Evolutionary conservation across 2,888 invertebrate species (phyloP), one percentile per base, ranked within the genome.

Genomic region (Thecophora atra): DNA sequence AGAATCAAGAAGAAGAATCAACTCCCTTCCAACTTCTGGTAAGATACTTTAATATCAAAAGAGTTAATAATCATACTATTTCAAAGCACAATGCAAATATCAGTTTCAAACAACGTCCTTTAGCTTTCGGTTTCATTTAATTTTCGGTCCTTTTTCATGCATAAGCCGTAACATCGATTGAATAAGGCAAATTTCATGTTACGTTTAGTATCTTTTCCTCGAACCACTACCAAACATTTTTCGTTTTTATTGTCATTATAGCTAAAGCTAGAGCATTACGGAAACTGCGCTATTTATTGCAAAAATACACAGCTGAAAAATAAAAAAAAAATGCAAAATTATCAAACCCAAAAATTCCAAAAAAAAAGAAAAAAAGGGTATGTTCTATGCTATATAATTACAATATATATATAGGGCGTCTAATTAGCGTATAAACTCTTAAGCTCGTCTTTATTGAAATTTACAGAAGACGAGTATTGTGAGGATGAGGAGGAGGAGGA

Each of bases 261-360:
- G 85, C 85, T 6, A 84, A 84, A 71, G 79, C 77, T 74, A 81
- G 82, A 75, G 85, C 85, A 63, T 77, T 85, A 69, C 77, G 83
- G 72, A 82, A 85, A 78, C 73, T 85, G 79, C 83, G 80, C 73
- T 80, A 82, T 67, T 79, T 85, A 70, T 74, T 85, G 73, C 74
- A 81, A 77, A 85, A 85, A 74, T 85, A 85, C 78, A 82, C 83
- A 62, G 82, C 80, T 72, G 71, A 78, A 74, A 74, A 81, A 63
- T 72, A 77, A 64, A 75, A 78, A 76, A 64, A 44, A 7, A 47
- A 58, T 17, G 37, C 63, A 63, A 68, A 75, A 73, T 67, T 74
- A 74, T 69, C 73, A 58, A 69, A 69, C n/a, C 68, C 54, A 66
- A 68, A 73, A 75, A 77, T 70, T 28, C 15, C 37, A 64, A 74